Evolutionary conservation across 2,888 invertebrate species (phyloP).

Genomic region (Ceramica pisi): DNA sequence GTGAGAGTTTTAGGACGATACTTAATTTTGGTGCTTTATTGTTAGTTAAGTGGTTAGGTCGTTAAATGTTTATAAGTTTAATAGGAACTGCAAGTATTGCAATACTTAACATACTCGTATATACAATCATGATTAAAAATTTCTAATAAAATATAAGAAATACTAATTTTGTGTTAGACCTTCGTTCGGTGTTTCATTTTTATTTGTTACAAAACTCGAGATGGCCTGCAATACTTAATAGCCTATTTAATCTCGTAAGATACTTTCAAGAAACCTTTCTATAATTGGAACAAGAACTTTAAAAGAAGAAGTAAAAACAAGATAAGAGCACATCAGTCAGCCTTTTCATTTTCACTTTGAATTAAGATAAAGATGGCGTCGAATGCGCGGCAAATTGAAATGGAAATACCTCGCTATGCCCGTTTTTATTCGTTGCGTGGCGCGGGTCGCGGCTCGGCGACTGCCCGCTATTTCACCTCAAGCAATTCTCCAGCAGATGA

Average conservation of each 20-base stretch:
- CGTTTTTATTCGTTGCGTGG: constrained; percentile 71
- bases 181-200: not conserved
- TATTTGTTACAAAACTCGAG: not conserved
- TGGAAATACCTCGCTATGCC: constrained; percentile 71
- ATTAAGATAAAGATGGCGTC: constrained; percentile 73
- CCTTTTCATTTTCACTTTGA: constrained; percentile 67
- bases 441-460: constrained; percentile 58
- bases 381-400: constrained; percentile 74
- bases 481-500: constrained; percentile 76
- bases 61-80: too few species aligned
- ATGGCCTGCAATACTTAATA: not conserved
- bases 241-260: not conserved
- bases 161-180: not conserved
- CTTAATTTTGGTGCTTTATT: not conserved
- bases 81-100: not conserved
- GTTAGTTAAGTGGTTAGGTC: too few species aligned
- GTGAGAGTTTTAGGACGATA: not conserved
- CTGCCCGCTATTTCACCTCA: constrained; percentile 67
- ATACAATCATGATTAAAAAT: not conserved
- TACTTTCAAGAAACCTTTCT: constrained; percentile 22
- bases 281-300: constrained; percentile 15
- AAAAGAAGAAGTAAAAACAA: constrained; percentile 29
- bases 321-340: constrained; percentile 53
- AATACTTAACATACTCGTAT: not conserved
- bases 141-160: too few species aligned